A percentile compares a stretch with the other conserved stretches of the same genome.
Evolutionary conservation across 2,888 invertebrate species (phyloP).

Genomic region (Ctena decussata): DNA sequence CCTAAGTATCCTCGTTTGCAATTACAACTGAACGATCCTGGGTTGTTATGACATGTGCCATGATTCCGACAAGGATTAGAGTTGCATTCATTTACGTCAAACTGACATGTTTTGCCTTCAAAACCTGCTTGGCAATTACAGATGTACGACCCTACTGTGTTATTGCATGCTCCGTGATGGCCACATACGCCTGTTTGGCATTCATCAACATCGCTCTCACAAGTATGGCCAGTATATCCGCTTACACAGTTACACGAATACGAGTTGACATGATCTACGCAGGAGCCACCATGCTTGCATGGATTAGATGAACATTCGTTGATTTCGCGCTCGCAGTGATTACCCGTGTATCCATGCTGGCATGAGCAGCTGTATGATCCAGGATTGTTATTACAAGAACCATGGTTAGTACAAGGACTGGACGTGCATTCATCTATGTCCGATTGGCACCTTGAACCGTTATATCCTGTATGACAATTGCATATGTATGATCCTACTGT

Average conservation of each 20-base stretch:
- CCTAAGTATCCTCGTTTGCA: neutral
- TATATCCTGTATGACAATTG: neutral
- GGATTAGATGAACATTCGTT: neutral
- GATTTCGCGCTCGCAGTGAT: neutral
- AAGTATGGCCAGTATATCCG: neutral
- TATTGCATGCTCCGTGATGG: neutral
- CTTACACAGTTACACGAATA: neutral
- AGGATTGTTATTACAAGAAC: neutral
- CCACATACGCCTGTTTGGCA: neutral
- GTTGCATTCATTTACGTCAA: neutral
- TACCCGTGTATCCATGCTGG: neutral
- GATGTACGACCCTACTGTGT: neutral
- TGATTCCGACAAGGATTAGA: neutral
- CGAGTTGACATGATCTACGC: neutral
- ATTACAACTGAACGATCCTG: neutral
- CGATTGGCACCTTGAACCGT: neutral
- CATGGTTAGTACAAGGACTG: neutral
- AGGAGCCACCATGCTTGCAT: neutral
- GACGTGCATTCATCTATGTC: neutral
- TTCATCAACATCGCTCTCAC: constrained; percentile 24
- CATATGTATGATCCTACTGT: neutral
- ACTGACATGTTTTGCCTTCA: neutral
- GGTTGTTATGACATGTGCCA: neutral
- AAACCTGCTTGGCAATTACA: neutral
- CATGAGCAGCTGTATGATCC: neutral